Evolutionary conservation across 1,140 invertebrate genomes (phyloP).

Genomic region (Monomorium pharaonis): DNA sequence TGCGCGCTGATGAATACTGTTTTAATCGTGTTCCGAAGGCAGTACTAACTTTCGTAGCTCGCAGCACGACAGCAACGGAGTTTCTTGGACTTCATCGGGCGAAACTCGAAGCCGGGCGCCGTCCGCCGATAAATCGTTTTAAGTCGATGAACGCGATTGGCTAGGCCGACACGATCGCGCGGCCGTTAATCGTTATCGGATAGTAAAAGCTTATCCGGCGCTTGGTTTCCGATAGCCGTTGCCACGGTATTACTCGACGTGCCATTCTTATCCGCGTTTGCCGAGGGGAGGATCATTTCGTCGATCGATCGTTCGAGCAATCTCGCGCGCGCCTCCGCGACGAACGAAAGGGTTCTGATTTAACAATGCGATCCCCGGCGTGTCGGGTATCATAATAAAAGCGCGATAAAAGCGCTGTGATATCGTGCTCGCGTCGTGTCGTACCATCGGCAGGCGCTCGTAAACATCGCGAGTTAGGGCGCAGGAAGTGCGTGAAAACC

Average conservation of each 20-base stretch:
- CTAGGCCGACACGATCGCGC: slow-evolving; percentile 38
- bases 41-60: slow-evolving; percentile 19
- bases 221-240: slow-evolving; percentile 51
- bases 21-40: slow-evolving; percentile 54
- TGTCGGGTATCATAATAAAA: slow-evolving; percentile 57
- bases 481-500: slow-evolving; percentile 23
- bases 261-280: slow-evolving; percentile 44
- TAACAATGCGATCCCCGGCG: slow-evolving; percentile 42
- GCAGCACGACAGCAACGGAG: neutral
- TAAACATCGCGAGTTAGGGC: slow-evolving; percentile 32
- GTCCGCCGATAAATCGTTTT: slow-evolving; percentile 17
- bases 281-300: slow-evolving; percentile 20
- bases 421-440: slow-evolving; percentile 42
- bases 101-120: slow-evolving; percentile 6
- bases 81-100: slow-evolving; percentile 31
- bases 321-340: slow-evolving; percentile 2
- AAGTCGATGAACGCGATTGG: slow-evolving; percentile 31
- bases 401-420: slow-evolving; percentile 42
- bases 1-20: slow-evolving; percentile 43
- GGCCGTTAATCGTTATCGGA: slow-evolving; percentile 69
- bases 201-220: slow-evolving; percentile 69
- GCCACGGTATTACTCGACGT: slow-evolving; percentile 9
- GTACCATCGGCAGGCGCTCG: slow-evolving; percentile 29
- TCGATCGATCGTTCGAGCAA: slow-evolving; percentile 36
- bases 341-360: slow-evolving; percentile 40